A percentile compares a stretch with the other conserved stretches of the same genome.
These are phyloP conservation scores for Momotus momota DNA, from an alignment of 2,797 vertebrate genomes.

Conservation along the genomic window DNA sequence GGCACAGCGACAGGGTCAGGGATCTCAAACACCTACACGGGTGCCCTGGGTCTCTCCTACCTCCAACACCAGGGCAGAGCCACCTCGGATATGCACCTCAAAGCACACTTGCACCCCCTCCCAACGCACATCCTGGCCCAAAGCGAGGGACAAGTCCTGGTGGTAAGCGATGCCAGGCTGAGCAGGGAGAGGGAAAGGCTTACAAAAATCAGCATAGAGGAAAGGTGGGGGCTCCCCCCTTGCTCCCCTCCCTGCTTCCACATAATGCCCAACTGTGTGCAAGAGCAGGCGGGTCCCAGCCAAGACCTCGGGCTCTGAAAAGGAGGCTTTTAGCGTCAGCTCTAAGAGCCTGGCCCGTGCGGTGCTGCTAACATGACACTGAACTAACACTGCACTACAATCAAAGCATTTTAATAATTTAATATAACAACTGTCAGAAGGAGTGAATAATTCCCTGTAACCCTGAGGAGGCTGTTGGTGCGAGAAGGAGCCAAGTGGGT, in stretches of 20 bases:
- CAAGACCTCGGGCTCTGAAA: conserved; percentile 43
- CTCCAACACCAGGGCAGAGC: not conserved
- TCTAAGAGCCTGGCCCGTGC: not conserved
- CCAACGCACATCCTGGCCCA: not conserved
- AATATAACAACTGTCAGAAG: conserved; percentile 69
- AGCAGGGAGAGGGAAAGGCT: not conserved
- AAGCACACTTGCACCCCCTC: accelerated
- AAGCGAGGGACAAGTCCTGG: not conserved
- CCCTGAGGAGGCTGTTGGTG: conserved; percentile 34
- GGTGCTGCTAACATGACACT: conserved; percentile 50
- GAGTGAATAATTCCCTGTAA: conserved; percentile 70
- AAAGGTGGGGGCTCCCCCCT: not conserved
- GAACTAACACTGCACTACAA: conserved; percentile 60
- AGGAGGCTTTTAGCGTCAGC: conserved; percentile 30
- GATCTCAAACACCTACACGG: accelerated
- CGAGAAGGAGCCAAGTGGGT: conserved; percentile 42
- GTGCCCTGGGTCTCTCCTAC: not conserved
- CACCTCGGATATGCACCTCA: not conserved
- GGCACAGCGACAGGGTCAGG: not conserved
- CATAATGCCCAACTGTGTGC: conserved; percentile 63
- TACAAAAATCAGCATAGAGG: not conserved
- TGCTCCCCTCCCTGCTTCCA: not conserved
- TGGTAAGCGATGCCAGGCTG: not conserved
- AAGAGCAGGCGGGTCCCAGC: not conserved
- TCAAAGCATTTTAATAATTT: conserved; percentile 60